Base-by-base conservation (phyloP, 2,888 invertebrate genomes). In the Rosalia funebris region DNA sequence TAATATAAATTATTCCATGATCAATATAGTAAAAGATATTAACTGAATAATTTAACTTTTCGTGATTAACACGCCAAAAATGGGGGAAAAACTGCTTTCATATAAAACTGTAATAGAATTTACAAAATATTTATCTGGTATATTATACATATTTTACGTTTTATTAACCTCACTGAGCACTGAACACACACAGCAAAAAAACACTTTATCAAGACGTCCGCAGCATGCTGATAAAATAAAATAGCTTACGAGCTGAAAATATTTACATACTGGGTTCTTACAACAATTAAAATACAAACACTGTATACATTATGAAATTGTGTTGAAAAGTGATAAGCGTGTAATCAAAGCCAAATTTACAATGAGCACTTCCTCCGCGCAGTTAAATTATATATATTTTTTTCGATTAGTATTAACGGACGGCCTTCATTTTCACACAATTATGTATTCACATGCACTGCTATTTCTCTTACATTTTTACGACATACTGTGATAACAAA, bases 401-500 rank as follows among this genome's bases (percentile, higher is more conserved):
- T 58, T 52, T 45, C 53, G 50, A 50, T 50, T 20, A 32, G 42
- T 25, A 52, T 48, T 25, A 48, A 48, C 42, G 31, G 54, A 37
- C 54, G 54, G 11, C 62, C 62, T 62, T 62, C 57, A 9, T 42
- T 46, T 53, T 14, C 16, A 48, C 41, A 56, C 54, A 54, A 54
- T 54, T 60, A 46, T 59, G 50, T 48, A 56, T 55, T 55, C 55
- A 41, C 60, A 50, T 60, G 54, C 60, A 61, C 16, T 42, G 57
- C 25, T 37, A 57, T 57, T 62, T 57, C 53, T 54, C 45, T 45
- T 44, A 20, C 41, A 42, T 47, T 59, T 53, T 52, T 54, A 44
- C 14, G 44, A 36, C 36, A 2, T 37, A 44, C 17, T 37, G 52
- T 39, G 53, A 53, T 44, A 53, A 46, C 53, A 53, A 20, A 37